Evolutionary conservation across 2,113 vertebrate genomes (phyloP), one percentile per base, ranked within the genome.

Genomic region (Triplophysa tibetana): DNA sequence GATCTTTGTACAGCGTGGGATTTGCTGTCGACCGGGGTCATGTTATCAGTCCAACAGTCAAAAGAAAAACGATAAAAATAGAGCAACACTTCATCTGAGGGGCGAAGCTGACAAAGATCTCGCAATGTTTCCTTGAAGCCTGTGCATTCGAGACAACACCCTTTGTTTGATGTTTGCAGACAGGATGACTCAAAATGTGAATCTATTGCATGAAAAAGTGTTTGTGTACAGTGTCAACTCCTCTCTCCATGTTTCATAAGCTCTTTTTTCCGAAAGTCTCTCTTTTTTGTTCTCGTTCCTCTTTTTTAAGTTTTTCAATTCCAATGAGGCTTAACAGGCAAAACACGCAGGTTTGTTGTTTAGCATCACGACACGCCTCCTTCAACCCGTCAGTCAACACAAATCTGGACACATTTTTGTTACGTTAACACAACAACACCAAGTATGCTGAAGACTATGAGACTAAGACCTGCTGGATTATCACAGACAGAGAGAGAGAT

Each of bases 301-400:
- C 54, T 9, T 58, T n/a, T 58, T 58, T 10, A n/a, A 0, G 33
- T 6, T 38, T 45, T 45, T 45, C 29, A 10, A 45, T 12, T 2
- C 11, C 2, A 45, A 45, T 45, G 43, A 45, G 11, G 10, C 9
- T 45, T 45, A 12, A 45, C 11, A 2, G 11, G 43, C 2, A 54
- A 54, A 1, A 54, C 16, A 54, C 16, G 16, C 13, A 14, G 14
- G 14, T 16, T 17, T 58, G n/a, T 58, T 45, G 43, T 45, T 8
- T 56, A 56, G 19, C n/a, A 9, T 58, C 19, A 58, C 8, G 4
- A 16, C 72, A 45, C 72, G 2, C 43, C 24, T 6, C 16, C 81
- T 63, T 58, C 70, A 78, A 75, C 63, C n/a, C 26, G 72, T 79
- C 70, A 19, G 45, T 29, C 70, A 62, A 26, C 81, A 56, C 50